Evolutionary conservation across 2,888 invertebrate genomes (phyloP), one percentile per base, ranked within the genome.

Genomic region (Autographa pulchrina): DNA sequence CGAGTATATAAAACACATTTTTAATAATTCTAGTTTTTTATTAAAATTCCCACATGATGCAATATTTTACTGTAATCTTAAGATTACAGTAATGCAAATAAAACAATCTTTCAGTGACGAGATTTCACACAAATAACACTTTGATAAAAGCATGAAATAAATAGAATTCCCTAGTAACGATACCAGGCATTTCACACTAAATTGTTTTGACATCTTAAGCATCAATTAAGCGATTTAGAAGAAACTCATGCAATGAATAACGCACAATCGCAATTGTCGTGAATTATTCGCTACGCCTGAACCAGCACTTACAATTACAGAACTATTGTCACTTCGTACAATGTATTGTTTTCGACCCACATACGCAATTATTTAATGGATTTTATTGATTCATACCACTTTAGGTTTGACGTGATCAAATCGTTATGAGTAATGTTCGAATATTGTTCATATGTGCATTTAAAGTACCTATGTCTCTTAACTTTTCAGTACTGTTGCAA

Each of bases 381-480:
- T 76, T 68, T 78, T 78, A 78, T 78, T 76, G 77, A 78, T 77
- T 77, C 77, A 77, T 77, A 35, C 76, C 80, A 80, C 65, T 80
- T 80, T 38, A 65, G 48, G 65, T 75, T 75, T 66, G 77, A 78
- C 72, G 77, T 78, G 77, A 80, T 78, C 72, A 72, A 80, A 80
- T 78, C 77, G 81, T 68, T 13, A 25, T 56, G 58, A 77, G 25
- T 72, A 66, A 62, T 80, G 77, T 80, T 80, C 72, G 77, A 78
- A 80, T 80, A 76, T 71, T 80, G 67, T 68, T 63, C 68, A 58
- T 68, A 68, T 32, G 59, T 80, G 72, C 54, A 68, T 48, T 20
- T 48, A 71, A 80, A 80, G 38, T 31, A 59, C 16, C 31, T 64
- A 62, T 38, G 54, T 56, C 20, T 56, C 20, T 56, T 56, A 11